Base-by-base conservation (phyloP, 2,888 invertebrate genomes). In the Tetragonula carbonaria region DNA sequence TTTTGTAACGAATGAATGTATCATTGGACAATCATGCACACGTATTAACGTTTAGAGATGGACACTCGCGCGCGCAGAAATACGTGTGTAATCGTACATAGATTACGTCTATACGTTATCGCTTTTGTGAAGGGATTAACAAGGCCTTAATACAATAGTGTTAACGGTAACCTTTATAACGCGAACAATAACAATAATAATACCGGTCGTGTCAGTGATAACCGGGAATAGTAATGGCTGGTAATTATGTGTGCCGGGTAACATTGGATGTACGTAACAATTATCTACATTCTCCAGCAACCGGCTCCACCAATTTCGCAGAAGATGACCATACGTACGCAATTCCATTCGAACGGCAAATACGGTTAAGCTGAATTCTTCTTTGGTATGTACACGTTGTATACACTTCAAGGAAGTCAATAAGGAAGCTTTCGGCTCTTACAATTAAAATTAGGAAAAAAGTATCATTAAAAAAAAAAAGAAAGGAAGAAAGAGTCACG, bases 161-260 rank as follows among this genome's bases (percentile, higher is more conserved):
- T 77, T 77, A 71, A 73, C 63, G 51, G 45, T 28, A 67, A 68
- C 68, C 73, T 78, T 77, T 81, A 73, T 57, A 62, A 68, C 53
- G 23, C 21, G 16, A 14, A 55, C 21, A 73, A 68, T 68, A 67
- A 63, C 33, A 53, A 68, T 68, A n/a, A 67, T 21, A 78, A 78
- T 78, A 78, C 50, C 55, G 28, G 45, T 28, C 33, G 13, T 18
- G n/a, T 59, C 28, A 11, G 23, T 67, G 50, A 67, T 78, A 67
- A 23, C 21, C 45, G 59, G 66, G 6, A 16, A 67, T 16, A 18
- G 78, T 65, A 74, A 59, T 28, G 28, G 45, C 45, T 45, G 57
- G 21, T 76, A 76, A 76, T 75, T 75, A 67, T 76, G 65, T 76
- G 65, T 53, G n/a, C 66, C 16, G 67, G 28, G 55, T 59, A 67